Conservation (phyloP, 2,797 vertebrate species). For the Neosilurus mollespiculum region DNA sequence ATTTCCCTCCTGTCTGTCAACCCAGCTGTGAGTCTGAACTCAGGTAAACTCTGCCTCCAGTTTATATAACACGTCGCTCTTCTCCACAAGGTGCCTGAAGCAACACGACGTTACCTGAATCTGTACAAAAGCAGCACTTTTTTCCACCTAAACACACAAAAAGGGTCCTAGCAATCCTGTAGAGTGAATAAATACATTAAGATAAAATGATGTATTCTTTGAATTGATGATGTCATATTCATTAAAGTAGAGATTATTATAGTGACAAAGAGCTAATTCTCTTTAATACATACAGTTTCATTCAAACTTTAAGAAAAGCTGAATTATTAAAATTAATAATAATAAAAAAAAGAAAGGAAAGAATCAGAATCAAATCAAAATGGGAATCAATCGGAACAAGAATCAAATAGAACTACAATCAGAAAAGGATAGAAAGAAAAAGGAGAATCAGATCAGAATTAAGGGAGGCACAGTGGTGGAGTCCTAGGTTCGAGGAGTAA, state of each 20-base stretch:
- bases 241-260: background rate
- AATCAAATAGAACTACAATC: background rate
- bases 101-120: background rate
- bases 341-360: background rate
- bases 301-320: background rate
- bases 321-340: background rate
- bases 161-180: background rate
- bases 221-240: background rate
- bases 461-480: too few species aligned
- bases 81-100: background rate
- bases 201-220: background rate
- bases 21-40: conserved; percentile 14
- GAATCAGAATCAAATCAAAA: background rate
- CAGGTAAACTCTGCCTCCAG: background rate
- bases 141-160: background rate
- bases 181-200: background rate
- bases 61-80: background rate
- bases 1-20: background rate
- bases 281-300: background rate
- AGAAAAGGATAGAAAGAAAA: background rate
- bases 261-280: background rate
- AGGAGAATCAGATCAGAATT: background rate
- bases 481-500: too few species aligned
- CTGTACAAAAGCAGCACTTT: too few species aligned
- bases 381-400: too few species aligned